Percentiles rank a stretch among this genome's conserved stretches.
These are phyloP conservation scores for Lepidostoma basale DNA, from an alignment of 1,140 invertebrate species.

Conservation along the genomic window DNA sequence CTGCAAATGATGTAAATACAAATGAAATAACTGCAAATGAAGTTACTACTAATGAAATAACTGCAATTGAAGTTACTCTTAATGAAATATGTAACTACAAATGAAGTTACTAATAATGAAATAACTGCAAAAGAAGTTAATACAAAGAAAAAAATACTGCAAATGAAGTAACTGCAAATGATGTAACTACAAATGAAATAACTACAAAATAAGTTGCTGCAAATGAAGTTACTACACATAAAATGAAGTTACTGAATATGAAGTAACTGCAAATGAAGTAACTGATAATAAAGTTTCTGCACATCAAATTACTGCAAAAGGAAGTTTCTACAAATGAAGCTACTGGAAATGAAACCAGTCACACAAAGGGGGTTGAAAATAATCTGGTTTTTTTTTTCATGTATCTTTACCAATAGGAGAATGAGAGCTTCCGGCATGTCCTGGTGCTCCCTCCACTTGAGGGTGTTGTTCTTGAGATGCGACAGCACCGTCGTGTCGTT, in stretches of 20 bases:
- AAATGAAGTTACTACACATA: neutral
- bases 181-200: no score
- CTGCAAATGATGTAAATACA: no score
- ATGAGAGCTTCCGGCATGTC: constrained; percentile 68
- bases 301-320: neutral
- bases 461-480: constrained; percentile 68
- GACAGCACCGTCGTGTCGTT: constrained; percentile 78
- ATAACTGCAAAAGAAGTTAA: no score
- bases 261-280: neutral
- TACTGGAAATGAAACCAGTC: neutral
- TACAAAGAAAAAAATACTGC: no score
- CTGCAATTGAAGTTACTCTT: no score
- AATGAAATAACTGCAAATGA: no score
- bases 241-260: neutral
- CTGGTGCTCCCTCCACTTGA: constrained; percentile 70
- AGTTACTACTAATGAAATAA: no score
- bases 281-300: neutral
- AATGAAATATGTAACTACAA: no score
- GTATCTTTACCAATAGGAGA: constrained; percentile 65
- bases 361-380: neutral
- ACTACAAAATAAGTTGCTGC: neutral
- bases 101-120: no score
- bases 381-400: neutral
- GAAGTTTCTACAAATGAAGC: neutral
- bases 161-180: no score